A percentile compares a stretch with the other conserved stretches of the same genome.
Conservation (phyloP, 2,797 vertebrate genomes). For the Sebastes ruberrimus region DNA sequence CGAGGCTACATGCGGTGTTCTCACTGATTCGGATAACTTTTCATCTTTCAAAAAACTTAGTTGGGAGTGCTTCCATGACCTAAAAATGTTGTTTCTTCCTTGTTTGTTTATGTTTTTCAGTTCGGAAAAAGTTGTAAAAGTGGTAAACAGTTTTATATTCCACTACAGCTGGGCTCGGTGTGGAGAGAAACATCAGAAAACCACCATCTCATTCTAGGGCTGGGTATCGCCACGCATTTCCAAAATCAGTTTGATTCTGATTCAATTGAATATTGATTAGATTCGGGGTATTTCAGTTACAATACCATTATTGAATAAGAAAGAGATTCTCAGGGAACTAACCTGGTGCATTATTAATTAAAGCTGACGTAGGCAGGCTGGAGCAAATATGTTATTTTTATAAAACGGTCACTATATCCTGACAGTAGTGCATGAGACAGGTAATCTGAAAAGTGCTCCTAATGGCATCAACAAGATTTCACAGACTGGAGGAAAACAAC, state of each 20-base stretch:
- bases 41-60: slow-evolving; percentile 42
- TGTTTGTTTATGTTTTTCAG: slow-evolving; percentile 38
- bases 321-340: neutral
- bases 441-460: no score
- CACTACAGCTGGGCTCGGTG: neutral
- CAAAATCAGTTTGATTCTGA: neutral
- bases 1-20: slow-evolving; percentile 10
- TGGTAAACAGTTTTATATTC: slow-evolving; percentile 36
- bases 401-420: no score
- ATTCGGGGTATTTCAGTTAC: neutral
- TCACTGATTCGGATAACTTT: slow-evolving; percentile 23
- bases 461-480: no score
- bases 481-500: no score
- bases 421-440: no score
- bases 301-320: neutral
- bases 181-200: slow-evolving; percentile 12
- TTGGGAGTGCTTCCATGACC: slow-evolving; percentile 22
- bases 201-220: neutral
- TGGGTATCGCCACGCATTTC: neutral
- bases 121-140: neutral
- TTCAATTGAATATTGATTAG: neutral
- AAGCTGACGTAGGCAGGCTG: neutral
- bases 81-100: slow-evolving; percentile 23
- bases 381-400: no score
- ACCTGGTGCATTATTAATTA: neutral